Evolutionary conservation across 2,888 invertebrate species (phyloP), one percentile per base, ranked within the genome.

Genomic region (Pogonocherus hispidulus): DNA sequence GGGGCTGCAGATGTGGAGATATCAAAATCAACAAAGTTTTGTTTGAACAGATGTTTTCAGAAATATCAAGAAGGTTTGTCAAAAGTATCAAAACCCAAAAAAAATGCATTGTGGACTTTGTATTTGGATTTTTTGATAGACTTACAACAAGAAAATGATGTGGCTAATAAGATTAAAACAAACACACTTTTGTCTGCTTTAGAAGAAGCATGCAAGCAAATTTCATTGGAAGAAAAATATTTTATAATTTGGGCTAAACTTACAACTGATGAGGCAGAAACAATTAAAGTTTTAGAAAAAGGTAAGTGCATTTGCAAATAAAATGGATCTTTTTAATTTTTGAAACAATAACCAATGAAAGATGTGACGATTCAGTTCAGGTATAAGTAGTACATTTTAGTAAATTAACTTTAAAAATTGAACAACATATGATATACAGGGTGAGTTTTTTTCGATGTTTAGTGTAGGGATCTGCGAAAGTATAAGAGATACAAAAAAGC

Each of bases 91-190:
- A 22, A 47, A 2, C 46, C 66, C 0, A 77, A 75, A 37, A 79
- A 76, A 63, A 41, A 57, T 6, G 56, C 73, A 20, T 66, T 83
- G 46, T 80, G 81, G 80, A 62, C 57, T 23, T 55, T 75, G 78
- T 91, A 89, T 72, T 82, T 91, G 57, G 88, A 90, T 68, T 88
- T 87, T 20, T 84, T 91, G 81, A 73, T 89, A 22, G 87, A 67
- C n/a, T 20, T 69, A 35, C 63, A 71, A 8, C 63, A 67, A 32
- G 60, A 69, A 37, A 66, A 66, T n/a, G 66, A 63, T 35, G 27
- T 27, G 4, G 27, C 27, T 8, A 27, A 27, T 27, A 27, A 3
- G 27, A 27, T 27, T 5, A 27, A 27, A 27, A 27, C 3, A 49
- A 83, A 79, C 49, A 88, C 89, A 1, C 83, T 90, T 11, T 59